Percentiles rank a stretch among this genome's conserved stretches.
phyloP scores from a whole-genome alignment of 1,140 invertebrate species.

The Stegodyphus dumicola region DNA sequence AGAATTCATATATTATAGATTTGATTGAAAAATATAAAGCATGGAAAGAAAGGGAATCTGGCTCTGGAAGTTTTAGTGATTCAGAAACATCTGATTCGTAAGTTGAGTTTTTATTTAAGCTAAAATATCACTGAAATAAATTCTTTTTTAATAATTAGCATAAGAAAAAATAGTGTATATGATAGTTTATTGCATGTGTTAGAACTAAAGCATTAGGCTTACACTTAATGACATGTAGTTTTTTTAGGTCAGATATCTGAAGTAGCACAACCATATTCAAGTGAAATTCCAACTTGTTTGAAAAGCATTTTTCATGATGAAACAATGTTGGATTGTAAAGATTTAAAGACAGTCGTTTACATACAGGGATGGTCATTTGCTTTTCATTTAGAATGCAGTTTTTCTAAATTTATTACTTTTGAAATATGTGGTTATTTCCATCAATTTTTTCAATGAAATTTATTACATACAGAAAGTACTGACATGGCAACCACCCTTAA shows the following conservation, averaged over 20 bases:
- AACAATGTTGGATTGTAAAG: no score
- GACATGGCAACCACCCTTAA: neutral
- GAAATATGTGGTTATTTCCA: no score
- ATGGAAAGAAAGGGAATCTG: slow-evolving; percentile 91
- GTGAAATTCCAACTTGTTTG: neutral
- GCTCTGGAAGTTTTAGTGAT: slow-evolving; percentile 87
- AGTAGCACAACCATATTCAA: neutral
- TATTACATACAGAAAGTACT: no score
- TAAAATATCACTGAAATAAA: neutral
- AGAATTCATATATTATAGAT: slow-evolving; percentile 95
- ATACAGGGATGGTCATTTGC: no score
- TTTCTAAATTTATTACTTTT: no score
- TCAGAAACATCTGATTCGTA: slow-evolving; percentile 95
- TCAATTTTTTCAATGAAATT: no score
- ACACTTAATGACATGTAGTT: neutral
- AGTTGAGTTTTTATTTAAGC: slow-evolving; percentile 69
- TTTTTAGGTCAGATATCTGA: neutral
- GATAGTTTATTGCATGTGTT: neutral
- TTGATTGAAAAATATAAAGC: slow-evolving; percentile 95
- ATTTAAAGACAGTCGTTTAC: no score
- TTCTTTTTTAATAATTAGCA: no score
- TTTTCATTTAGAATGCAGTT: no score
- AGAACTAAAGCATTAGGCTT: neutral
- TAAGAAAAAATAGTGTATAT: no score
- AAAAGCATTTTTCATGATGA: no score